Conservation (phyloP, 2,888 invertebrate genomes). For the Seladonia tumulorum region DNA sequence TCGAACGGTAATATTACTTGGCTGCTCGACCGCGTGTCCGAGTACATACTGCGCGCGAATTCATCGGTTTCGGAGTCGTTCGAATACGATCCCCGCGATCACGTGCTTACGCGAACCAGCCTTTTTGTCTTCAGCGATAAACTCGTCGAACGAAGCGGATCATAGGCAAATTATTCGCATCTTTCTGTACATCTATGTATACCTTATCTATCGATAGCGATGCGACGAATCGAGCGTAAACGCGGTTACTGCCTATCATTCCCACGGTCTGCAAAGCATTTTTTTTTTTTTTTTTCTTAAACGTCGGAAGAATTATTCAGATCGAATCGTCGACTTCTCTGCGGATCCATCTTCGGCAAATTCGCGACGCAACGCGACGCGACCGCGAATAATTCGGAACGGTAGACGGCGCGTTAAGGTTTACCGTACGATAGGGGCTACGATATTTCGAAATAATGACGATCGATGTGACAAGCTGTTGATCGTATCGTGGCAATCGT, state of each 20-base stretch:
- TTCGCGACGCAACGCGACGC: not conserved
- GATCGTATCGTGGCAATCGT: slow-evolving; percentile 26
- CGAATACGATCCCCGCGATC: not conserved
- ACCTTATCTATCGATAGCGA: too few relatives aligned
- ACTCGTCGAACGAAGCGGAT: not conserved
- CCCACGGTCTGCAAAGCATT: too few relatives aligned
- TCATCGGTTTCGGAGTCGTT: not conserved
- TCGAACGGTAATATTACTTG: not conserved
- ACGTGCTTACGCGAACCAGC: not conserved
- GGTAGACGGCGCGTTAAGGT: too few relatives aligned
- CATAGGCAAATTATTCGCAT: not conserved
- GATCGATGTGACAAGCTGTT: not conserved
- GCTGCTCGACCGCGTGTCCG: not conserved
- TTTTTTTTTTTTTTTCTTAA: too few relatives aligned
- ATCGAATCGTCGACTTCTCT: not conserved
- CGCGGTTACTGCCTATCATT: too few relatives aligned
- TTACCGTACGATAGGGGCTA: not conserved
- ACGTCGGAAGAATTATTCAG: not conserved
- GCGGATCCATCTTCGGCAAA: not conserved
- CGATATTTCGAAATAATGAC: slow-evolving; percentile 11
- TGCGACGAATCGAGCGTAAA: too few relatives aligned
- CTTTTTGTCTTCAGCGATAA: not conserved
- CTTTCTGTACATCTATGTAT: too few relatives aligned
- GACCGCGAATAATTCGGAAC: not conserved
- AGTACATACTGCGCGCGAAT: not conserved